phyloP scores from a whole-genome alignment of 2,113 vertebrate species.

The Kobus ellipsiprymnus region DNA sequence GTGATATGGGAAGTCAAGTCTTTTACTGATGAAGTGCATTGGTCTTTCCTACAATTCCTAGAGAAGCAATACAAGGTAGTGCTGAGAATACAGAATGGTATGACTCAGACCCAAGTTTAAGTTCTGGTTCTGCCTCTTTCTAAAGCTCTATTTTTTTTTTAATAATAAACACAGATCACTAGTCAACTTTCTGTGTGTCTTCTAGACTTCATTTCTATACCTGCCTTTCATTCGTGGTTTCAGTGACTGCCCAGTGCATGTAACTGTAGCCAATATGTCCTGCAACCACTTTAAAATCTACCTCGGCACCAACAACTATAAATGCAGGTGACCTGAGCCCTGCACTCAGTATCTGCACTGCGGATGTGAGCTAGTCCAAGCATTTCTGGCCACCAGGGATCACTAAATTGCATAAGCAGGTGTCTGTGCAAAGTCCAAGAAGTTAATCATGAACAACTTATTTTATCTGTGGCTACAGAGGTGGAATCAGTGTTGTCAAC shows the following conservation, averaged over 20 bases:
- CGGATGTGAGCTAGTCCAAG: background rate
- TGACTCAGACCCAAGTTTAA: background rate
- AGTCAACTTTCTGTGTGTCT: background rate
- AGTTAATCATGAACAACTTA: constrained; percentile 52
- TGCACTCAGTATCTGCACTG: background rate
- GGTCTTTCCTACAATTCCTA: background rate
- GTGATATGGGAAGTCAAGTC: background rate
- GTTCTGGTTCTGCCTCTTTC: background rate
- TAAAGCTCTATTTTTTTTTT: background rate
- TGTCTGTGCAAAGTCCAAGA: constrained; percentile 59
- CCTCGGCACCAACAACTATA: background rate
- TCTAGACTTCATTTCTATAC: background rate
- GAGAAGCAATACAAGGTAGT: background rate
- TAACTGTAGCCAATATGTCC: background rate
- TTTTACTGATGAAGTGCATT: background rate
- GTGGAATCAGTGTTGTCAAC: constrained; percentile 26
- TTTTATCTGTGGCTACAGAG: constrained; percentile 55
- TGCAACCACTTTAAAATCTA: background rate
- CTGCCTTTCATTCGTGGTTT: background rate
- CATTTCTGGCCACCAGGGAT: constrained; percentile 26
- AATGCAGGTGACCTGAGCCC: background rate
- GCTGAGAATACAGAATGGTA: background rate
- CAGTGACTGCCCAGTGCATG: background rate
- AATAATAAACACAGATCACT: background rate
- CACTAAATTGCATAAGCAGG: constrained; percentile 46